Evolutionary conservation across 1,140 invertebrate genomes (phyloP), one percentile per base, ranked within the genome.

Genomic region (Ceratosolen solmsi): DNA sequence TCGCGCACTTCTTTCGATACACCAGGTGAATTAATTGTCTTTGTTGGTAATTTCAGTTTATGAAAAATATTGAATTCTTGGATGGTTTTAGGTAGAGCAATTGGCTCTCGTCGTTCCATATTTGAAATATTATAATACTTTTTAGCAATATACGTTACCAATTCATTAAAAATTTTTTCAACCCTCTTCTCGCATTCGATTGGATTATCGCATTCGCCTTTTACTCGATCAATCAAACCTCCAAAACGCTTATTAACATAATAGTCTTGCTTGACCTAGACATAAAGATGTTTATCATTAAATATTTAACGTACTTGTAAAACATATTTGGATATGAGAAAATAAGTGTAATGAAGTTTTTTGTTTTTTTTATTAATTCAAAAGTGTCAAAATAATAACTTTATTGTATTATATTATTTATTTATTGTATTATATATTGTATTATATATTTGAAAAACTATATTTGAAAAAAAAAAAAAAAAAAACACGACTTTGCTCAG

Each of bases 191-290:
- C 90, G 11, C 86, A 89, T 17, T 89, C 86, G 0, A 74, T 30
- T 5, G 83, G 73, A n/a, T 83, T 87, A 8, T 87, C 79, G 22
- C 83, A 84, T 22, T 90, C 87, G 5, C 86, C 82, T 72, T 89
- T 89, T 0, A 92, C 56, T 5, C 79, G 88, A 0, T 90, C 87
- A 2, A 89, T 54, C 0, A 87, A 84, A 5, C 86, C 86, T 27
- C 88, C 85, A 54, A 90, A 92, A 0, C 89, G 88, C 33, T 85
- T 89, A 5, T 89, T 88, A 1, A 93, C 87, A 36, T 92, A 92
- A 22, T 87, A 90, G 85, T 94, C 93, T 84, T 94, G 94, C 30
- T 92, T 91, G 20, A 94, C 90, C 81, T 82, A 25, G 2, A 71
- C 11, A 54, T 54, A 54, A n/a, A n/a, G n/a, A n/a, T n/a, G n/a